Percentiles rank a stretch among this genome's conserved stretches.
phyloP scores from a whole-genome alignment of 2,797 vertebrate species.

The Acrossocheilus fasciatus region DNA sequence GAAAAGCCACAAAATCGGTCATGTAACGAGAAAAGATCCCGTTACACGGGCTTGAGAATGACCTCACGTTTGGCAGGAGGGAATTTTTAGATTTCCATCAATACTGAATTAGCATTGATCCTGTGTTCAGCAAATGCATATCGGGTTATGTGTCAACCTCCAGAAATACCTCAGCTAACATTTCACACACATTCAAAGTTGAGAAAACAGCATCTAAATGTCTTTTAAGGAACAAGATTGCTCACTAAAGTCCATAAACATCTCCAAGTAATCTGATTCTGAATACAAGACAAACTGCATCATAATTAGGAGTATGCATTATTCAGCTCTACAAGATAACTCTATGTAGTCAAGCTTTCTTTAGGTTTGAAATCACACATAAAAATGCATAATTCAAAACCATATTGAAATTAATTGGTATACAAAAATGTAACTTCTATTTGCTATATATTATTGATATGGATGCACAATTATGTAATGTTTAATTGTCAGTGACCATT shows the following conservation, averaged over 20 bases:
- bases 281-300: background rate
- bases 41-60: conserved; percentile 33
- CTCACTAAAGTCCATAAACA: background rate
- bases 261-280: background rate
- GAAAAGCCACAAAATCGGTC: conserved; percentile 20
- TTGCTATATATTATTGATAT: background rate
- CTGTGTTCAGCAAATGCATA: conserved; percentile 55
- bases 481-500: background rate
- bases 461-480: background rate
- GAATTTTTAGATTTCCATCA: conserved; percentile 71
- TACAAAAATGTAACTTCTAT: background rate
- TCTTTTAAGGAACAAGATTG: background rate
- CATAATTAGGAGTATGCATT: background rate
- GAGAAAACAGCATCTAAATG: background rate
- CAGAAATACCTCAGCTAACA: conserved; percentile 37
- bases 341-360: background rate
- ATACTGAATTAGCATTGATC: conserved; percentile 77
- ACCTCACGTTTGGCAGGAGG: conserved; percentile 11
- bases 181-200: conserved; percentile 13
- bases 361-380: background rate
- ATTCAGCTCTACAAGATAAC: background rate
- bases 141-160: conserved; percentile 62
- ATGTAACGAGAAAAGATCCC: conserved; percentile 34
- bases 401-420: background rate
- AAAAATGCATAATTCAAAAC: background rate